Conservation (phyloP, 2,888 invertebrate genomes). For the Sinodicranocentrus sp. region DNA sequence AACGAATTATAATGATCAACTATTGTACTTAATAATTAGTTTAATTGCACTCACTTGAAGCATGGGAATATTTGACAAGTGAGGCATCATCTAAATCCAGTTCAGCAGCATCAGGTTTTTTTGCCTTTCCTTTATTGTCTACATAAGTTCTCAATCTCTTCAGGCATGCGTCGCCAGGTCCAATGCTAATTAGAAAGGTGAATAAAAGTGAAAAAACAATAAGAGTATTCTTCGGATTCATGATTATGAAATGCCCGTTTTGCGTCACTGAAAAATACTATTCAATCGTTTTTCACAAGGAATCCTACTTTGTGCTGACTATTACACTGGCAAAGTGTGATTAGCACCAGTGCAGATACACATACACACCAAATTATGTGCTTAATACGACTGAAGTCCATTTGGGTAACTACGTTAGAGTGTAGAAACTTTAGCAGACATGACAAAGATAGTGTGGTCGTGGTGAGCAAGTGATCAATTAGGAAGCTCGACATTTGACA, state of each 20-base stretch:
- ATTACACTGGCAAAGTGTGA: not conserved
- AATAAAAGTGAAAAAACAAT: slow-evolving; percentile 36
- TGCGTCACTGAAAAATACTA: too few species aligned
- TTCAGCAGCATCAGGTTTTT: slow-evolving; percentile 50
- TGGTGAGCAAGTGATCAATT: slow-evolving; percentile 42
- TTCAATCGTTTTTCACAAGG: too few species aligned
- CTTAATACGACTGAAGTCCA: not conserved
- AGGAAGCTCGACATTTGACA: slow-evolving; percentile 64
- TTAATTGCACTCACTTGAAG: too few species aligned
- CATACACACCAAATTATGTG: not conserved
- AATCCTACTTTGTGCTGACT: not conserved
- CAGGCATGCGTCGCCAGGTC: slow-evolving; percentile 19
- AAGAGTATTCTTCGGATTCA: slow-evolving; percentile 31
- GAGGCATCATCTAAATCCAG: slow-evolving; percentile 36
- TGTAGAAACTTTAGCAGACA: slow-evolving; percentile 5
- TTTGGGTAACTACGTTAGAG: not conserved
- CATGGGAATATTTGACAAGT: too few species aligned
- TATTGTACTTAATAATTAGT: too few species aligned
- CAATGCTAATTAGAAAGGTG: slow-evolving; percentile 15
- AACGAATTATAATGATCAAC: too few species aligned
- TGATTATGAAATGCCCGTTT: slow-evolving; percentile 26
- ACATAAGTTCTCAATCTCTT: slow-evolving; percentile 40
- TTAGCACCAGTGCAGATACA: not conserved
- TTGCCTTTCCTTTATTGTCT: slow-evolving; percentile 43
- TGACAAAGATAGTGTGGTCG: slow-evolving; percentile 2